Conservation (phyloP, 2,797 vertebrate species). For the Paguma larvata region DNA sequence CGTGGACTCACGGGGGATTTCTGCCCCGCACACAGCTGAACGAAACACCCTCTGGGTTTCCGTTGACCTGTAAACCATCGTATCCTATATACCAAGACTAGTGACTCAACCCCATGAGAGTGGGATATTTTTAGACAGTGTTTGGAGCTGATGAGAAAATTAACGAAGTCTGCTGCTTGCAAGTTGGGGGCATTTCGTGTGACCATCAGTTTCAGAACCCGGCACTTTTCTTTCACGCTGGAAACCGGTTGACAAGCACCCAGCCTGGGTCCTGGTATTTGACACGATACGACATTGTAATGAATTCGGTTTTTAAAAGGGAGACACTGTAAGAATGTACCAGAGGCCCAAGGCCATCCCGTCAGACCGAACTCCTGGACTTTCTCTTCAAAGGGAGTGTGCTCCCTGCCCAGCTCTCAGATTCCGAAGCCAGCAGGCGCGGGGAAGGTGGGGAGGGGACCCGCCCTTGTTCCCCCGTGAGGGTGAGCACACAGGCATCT, state of each 20-base stretch:
- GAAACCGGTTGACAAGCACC: background rate
- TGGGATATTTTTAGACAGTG: background rate
- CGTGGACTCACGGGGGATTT: rapidly evolving
- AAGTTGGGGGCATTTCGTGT: no score
- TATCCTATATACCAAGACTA: background rate
- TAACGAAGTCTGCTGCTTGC: no score
- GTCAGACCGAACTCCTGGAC: background rate
- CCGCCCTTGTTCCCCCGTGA: background rate
- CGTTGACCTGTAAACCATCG: background rate
- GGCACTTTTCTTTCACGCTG: no score
- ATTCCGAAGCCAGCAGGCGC: background rate
- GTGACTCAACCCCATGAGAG: background rate
- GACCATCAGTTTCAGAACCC: background rate
- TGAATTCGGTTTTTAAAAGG: background rate
- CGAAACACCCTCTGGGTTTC: rapidly evolving
- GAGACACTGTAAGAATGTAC: background rate
- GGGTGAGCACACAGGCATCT: background rate
- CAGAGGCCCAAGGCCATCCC: background rate
- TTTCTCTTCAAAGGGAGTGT: background rate
- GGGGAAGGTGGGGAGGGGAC: background rate
- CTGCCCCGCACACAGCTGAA: background rate
- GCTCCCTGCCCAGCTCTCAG: background rate
- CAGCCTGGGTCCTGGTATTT: background rate
- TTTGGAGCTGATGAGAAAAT: background rate
- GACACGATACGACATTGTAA: background rate